Evolutionary conservation across 2,113 vertebrate species (phyloP).

Genomic region (Spermophilus dauricus): DNA sequence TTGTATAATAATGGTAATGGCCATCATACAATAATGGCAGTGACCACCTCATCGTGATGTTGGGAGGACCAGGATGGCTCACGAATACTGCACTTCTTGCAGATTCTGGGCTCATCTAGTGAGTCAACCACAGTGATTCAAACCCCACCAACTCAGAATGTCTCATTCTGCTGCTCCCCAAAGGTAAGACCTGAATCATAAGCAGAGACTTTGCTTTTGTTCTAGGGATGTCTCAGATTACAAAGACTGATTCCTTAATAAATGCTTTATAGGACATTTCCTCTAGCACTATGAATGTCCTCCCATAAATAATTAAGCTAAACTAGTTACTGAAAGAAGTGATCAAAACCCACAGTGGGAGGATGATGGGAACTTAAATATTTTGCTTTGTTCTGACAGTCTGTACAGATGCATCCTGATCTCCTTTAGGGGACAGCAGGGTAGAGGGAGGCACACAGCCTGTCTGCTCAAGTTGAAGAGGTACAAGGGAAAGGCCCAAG

Average conservation of each 20-base stretch:
- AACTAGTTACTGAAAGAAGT: slow-evolving; percentile 72
- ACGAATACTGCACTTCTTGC: background rate
- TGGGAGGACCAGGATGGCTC: background rate
- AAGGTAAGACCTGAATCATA: slow-evolving; percentile 62
- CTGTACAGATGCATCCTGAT: background rate
- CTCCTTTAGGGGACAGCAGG: background rate
- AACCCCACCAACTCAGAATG: background rate
- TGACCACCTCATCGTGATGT: background rate
- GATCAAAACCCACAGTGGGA: slow-evolving; percentile 53
- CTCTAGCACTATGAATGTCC: slow-evolving; percentile 62
- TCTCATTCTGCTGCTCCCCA: background rate
- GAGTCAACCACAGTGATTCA: slow-evolving; percentile 61
- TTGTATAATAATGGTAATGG: background rate
- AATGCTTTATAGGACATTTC: slow-evolving; percentile 70
- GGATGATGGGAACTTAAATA: background rate
- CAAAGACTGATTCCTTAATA: slow-evolving; percentile 44
- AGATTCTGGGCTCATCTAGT: background rate
- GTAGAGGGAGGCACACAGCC: background rate
- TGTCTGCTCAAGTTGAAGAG: background rate
- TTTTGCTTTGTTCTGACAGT: slow-evolving; percentile 14
- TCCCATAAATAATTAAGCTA: slow-evolving; percentile 75
- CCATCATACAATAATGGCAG: background rate
- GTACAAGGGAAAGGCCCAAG: background rate
- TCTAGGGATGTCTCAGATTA: slow-evolving; percentile 63
- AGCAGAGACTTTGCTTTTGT: background rate